These are phyloP conservation scores for Camelus bactrianus DNA, from an alignment of 2,113 vertebrate species.

Conservation along the genomic window DNA sequence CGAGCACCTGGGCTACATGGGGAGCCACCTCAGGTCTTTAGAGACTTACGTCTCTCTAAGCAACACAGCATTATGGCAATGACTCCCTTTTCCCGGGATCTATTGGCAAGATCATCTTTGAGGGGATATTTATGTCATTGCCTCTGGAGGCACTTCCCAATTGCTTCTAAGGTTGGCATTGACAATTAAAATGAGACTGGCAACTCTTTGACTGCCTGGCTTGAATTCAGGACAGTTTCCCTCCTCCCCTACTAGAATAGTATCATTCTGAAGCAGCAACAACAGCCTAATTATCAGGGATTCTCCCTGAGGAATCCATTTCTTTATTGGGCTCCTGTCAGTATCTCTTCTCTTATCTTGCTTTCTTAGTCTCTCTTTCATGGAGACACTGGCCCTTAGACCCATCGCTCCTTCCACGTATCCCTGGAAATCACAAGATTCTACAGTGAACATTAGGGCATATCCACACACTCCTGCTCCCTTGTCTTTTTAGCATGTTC, in stretches of 20 bases:
- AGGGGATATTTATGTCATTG: constrained; percentile 42
- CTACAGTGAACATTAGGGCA: neutral
- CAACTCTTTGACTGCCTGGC: neutral
- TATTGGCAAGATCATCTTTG: neutral
- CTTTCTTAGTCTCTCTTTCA: neutral
- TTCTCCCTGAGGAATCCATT: neutral
- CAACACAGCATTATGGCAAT: neutral
- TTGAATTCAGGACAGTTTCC: constrained; percentile 51
- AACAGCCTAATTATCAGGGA: constrained; percentile 25
- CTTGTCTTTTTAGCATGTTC: constrained; percentile 23
- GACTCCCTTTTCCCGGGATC: neutral
- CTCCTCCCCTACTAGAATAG: neutral
- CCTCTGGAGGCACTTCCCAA: neutral
- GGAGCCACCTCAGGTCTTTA: neutral
- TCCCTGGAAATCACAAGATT: constrained; percentile 33
- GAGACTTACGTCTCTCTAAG: constrained; percentile 1
- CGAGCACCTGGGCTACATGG: neutral
- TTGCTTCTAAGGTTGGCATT: constrained; percentile 28
- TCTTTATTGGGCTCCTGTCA: neutral
- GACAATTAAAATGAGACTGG: constrained; percentile 35
- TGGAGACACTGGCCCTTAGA: neutral
- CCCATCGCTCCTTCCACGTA: neutral
- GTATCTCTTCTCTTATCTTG: constrained; percentile 22
- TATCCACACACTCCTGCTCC: neutral
- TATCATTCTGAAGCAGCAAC: constrained; percentile 25